Evolutionary conservation across 2,888 invertebrate species (phyloP).

Genomic region (Tanypteryx hageni): DNA sequence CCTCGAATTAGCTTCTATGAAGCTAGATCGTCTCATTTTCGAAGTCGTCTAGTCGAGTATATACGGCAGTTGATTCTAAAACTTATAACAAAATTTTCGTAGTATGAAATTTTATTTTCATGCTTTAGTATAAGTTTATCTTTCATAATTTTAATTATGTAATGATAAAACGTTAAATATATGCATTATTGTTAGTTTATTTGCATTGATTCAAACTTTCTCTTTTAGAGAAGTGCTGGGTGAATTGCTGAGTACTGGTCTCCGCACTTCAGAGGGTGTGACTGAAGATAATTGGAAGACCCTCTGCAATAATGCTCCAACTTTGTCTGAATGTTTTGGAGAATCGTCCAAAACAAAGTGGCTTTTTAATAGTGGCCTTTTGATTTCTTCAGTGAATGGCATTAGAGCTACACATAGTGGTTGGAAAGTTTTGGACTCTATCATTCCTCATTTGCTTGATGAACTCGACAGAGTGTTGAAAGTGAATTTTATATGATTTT

Average conservation of each 20-base stretch:
- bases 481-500: too few relatives aligned
- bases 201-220: too few relatives aligned
- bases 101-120: too few relatives aligned
- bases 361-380: slow-evolving; percentile 19
- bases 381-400: neutral
- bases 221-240: slow-evolving; percentile 35
- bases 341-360: neutral
- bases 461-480: slow-evolving; percentile 11
- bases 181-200: too few relatives aligned
- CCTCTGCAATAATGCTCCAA: neutral
- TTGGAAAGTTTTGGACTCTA: slow-evolving; percentile 36
- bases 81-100: too few relatives aligned
- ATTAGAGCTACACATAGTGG: neutral
- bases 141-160: too few relatives aligned
- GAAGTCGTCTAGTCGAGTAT: too few relatives aligned
- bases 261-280: slow-evolving; percentile 42
- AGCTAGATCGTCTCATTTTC: too few relatives aligned
- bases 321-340: neutral
- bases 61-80: too few relatives aligned
- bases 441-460: slow-evolving; percentile 21
- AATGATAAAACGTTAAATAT: too few relatives aligned
- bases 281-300: neutral
- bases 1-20: too few relatives aligned
- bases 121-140: too few relatives aligned
- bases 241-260: neutral